Conservation (phyloP, 2,113 vertebrate genomes). For the Synodontis membranacea region DNA sequence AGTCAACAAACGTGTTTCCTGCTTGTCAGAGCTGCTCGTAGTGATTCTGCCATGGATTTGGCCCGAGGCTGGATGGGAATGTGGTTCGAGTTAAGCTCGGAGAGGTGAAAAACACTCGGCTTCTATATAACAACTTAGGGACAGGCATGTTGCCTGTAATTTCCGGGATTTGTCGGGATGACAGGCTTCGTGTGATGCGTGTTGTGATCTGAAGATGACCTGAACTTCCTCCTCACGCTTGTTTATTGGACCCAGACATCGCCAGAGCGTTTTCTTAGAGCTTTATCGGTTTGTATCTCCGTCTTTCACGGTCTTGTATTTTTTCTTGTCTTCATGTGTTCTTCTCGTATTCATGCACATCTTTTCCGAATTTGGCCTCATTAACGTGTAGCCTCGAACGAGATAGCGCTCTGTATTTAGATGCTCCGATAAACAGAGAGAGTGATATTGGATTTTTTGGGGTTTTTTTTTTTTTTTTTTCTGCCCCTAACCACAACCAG, state of each 20-base stretch:
- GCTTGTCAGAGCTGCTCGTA: constrained; percentile 41
- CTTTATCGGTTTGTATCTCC: constrained; percentile 21
- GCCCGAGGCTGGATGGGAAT: constrained; percentile 53
- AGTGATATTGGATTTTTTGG: constrained; percentile 13
- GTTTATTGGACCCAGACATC: constrained; percentile 48
- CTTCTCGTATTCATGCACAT: constrained; percentile 21
- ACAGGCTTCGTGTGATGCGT: constrained; percentile 50
- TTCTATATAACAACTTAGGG: constrained; percentile 58
- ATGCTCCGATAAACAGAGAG: constrained; percentile 45
- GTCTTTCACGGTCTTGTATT: constrained; percentile 30
- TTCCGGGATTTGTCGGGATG: constrained; percentile 63
- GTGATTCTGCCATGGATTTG: constrained; percentile 52
- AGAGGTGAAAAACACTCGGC: constrained; percentile 47
- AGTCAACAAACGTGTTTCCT: constrained; percentile 41
- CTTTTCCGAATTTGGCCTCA: constrained; percentile 44
- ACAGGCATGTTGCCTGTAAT: constrained; percentile 58
- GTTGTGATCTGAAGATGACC: constrained; percentile 42
- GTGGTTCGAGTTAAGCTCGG: constrained; percentile 66
- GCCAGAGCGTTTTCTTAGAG: background rate
- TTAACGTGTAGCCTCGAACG: constrained; percentile 34
- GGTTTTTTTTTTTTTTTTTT: background rate
- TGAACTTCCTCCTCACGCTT: constrained; percentile 24
- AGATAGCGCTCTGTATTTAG: constrained; percentile 44
- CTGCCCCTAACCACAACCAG: constrained; percentile 45
- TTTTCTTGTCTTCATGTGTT: too few species aligned